These are phyloP conservation scores for Drosophila mojavensis DNA, from an alignment of 1,140 invertebrate genomes.

Conservation along the genomic window DNA sequence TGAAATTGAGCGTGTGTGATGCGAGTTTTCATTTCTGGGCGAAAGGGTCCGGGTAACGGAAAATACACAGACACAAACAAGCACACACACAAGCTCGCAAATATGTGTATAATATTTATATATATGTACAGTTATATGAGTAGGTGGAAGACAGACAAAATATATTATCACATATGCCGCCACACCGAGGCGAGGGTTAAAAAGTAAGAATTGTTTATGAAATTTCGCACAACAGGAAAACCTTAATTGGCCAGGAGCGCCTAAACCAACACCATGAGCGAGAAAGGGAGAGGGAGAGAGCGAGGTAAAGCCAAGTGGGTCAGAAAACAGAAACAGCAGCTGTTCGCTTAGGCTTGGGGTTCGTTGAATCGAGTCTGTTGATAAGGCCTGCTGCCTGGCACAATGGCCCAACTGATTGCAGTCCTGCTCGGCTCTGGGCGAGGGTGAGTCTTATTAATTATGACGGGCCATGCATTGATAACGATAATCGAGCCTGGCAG, in stretches of 20 bases:
- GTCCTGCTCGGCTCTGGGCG: constrained; percentile 31
- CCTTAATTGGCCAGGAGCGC: constrained; percentile 69
- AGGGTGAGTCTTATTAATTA: constrained; percentile 77
- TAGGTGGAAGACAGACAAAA: constrained; percentile 52
- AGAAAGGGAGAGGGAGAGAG: not conserved
- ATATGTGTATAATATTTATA: not conserved
- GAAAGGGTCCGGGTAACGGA: constrained; percentile 26
- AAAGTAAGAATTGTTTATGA: constrained; percentile 32
- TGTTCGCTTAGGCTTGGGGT: constrained; percentile 34
- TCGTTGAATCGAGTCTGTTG: constrained; percentile 16
- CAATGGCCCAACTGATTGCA: constrained; percentile 72
- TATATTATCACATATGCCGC: constrained; percentile 44
- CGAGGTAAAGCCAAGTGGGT: constrained; percentile 13
- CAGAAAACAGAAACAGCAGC: constrained; percentile 49
- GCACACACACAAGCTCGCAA: not conserved
- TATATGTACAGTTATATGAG: constrained; percentile 4
- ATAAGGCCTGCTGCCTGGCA: constrained; percentile 53
- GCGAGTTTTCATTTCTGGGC: constrained; percentile 54
- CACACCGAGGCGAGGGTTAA: constrained; percentile 31
- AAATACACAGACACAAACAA: not conserved
- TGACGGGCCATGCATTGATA: constrained; percentile 79
- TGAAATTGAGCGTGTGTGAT: constrained; percentile 75
- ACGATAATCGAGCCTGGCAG: constrained; percentile 51
- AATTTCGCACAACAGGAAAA: constrained; percentile 74
- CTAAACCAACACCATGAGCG: constrained; percentile 40